Percentiles rank a stretch among this genome's conserved stretches.
Evolutionary conservation across 2,113 vertebrate genomes (phyloP).

Genomic region (Leptosomus discolor): DNA sequence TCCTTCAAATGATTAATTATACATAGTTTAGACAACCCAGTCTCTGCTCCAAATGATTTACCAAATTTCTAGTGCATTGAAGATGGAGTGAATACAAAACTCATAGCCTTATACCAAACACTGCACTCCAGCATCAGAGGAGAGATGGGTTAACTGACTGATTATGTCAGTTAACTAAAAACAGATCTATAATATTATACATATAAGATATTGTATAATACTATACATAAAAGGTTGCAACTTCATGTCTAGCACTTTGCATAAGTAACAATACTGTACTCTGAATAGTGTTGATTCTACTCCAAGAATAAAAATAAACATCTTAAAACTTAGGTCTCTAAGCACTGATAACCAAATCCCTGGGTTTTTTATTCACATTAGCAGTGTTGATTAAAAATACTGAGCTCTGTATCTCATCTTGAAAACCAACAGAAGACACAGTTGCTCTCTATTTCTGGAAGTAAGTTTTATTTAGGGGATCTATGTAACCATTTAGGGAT

Average conservation of each 20-base stretch:
- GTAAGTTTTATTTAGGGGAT: background rate
- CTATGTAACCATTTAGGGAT: background rate
- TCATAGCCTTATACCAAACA: background rate
- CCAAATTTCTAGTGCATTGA: background rate
- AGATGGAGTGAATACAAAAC: background rate
- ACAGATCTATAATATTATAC: no score
- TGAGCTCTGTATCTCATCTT: background rate
- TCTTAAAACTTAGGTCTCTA: background rate
- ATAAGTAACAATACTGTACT: background rate
- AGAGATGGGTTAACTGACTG: background rate
- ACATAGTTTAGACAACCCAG: background rate
- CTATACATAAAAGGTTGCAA: background rate
- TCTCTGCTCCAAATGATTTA: background rate
- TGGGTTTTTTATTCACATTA: background rate
- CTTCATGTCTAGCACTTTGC: background rate
- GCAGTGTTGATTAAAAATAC: background rate
- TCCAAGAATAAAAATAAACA: background rate
- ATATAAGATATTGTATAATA: no score
- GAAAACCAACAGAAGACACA: background rate
- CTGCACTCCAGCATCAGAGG: background rate
- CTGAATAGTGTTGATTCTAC: background rate
- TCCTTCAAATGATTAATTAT: background rate
- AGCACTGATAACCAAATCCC: background rate
- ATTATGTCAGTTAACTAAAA: background rate
- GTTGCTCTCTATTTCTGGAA: background rate